Conservation (phyloP, 2,888 invertebrate genomes). For the Spodoptera littoralis region DNA sequence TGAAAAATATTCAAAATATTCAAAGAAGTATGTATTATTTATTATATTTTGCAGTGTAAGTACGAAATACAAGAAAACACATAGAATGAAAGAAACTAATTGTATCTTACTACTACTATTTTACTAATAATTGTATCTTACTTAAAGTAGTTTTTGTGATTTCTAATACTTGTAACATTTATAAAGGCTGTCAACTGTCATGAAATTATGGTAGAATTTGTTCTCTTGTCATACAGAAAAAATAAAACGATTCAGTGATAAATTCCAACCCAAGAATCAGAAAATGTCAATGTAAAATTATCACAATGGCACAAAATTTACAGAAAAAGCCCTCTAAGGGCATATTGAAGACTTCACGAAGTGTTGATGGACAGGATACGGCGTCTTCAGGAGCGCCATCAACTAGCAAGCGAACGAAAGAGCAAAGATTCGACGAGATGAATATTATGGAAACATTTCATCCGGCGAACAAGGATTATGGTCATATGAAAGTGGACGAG, state of each 20-base stretch:
- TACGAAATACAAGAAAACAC: no score
- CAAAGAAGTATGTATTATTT: no score
- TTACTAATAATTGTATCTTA: no score
- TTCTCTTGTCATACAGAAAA: constrained; percentile 60
- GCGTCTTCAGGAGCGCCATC: constrained; percentile 70
- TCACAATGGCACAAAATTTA: constrained; percentile 92
- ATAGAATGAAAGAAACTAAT: no score
- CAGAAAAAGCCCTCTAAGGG: constrained; percentile 96
- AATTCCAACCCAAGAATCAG: constrained; percentile 46
- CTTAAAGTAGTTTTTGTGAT: neutral
- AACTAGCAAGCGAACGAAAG: constrained; percentile 86
- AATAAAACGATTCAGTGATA: constrained; percentile 52
- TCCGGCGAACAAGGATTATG: constrained; percentile 99
- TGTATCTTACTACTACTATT: no score
- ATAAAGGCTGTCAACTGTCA: constrained; percentile 45
- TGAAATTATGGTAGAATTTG: constrained; percentile 42
- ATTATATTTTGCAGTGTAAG: no score
- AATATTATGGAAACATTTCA: constrained; percentile 99
- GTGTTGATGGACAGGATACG: constrained; percentile 92
- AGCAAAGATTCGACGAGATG: constrained; percentile 98
- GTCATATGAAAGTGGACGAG: constrained; percentile 99
- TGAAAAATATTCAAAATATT: no score
- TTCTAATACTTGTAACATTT: constrained; percentile 14
- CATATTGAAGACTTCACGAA: constrained; percentile 97
- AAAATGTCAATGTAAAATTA: constrained; percentile 68